phyloP scores from a whole-genome alignment of 2,797 vertebrate genomes.

The Taeniopygia guttata region DNA sequence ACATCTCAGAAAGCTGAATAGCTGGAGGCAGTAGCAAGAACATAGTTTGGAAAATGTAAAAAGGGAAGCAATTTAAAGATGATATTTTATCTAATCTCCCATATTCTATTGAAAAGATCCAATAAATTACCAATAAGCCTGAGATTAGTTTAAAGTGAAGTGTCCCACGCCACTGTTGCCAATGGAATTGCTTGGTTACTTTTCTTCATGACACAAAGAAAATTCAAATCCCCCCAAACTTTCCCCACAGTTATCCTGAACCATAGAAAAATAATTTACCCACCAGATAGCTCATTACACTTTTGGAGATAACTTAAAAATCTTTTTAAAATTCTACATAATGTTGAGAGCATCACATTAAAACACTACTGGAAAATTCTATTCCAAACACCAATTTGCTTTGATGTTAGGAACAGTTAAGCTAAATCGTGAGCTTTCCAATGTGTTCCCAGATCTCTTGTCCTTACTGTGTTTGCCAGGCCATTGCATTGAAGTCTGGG shows the following conservation, averaged over 20 bases:
- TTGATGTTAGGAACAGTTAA: not conserved
- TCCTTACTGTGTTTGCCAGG: not conserved
- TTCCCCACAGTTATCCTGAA: not conserved
- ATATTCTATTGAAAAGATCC: not conserved
- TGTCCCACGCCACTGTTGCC: not conserved
- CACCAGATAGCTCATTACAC: not conserved
- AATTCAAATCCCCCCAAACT: not conserved
- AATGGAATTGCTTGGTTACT: conserved; percentile 21
- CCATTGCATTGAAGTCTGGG: not conserved
- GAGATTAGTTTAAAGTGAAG: not conserved
- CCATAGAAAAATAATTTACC: not conserved
- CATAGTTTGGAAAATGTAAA: not conserved
- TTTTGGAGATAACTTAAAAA: not conserved
- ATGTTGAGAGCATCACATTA: not conserved
- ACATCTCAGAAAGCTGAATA: not conserved
- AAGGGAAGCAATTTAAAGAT: not conserved
- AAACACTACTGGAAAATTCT: not conserved
- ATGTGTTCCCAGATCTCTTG: not conserved
- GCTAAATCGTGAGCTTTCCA: not conserved
- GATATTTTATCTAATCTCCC: not conserved
- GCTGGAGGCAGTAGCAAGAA: not conserved
- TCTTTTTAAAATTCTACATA: not conserved
- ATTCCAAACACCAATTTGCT: not conserved
- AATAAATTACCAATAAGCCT: not conserved
- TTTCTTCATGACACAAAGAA: conserved; percentile 17